Evolutionary conservation across 2,113 vertebrate genomes (phyloP).

Genomic region (Amazona vittata): DNA sequence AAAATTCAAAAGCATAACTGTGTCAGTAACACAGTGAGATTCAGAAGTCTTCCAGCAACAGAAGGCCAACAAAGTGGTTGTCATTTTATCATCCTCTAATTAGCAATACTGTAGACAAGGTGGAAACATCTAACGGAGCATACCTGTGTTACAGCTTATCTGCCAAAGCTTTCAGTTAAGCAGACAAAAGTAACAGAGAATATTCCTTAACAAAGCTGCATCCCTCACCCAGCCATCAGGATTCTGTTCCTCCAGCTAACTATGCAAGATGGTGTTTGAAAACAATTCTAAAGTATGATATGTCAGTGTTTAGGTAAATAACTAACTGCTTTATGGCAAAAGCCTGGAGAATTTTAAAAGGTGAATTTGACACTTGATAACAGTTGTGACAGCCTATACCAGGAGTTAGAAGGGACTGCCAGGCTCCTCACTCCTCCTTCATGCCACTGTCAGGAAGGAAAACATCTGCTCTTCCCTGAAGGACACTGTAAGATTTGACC

Average conservation of each 20-base stretch:
- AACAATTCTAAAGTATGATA: background rate
- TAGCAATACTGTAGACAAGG: fast-evolving
- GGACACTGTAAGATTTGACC: background rate
- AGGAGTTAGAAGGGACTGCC: background rate
- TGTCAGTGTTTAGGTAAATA: fast-evolving
- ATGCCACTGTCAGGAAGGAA: background rate
- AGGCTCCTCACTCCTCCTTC: background rate
- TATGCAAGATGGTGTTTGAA: fast-evolving
- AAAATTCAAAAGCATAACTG: background rate
- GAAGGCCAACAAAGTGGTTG: background rate
- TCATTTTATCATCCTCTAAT: background rate
- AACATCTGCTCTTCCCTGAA: background rate
- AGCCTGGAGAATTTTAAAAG: background rate
- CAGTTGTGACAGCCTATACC: background rate
- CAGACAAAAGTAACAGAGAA: fast-evolving
- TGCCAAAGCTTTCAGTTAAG: background rate
- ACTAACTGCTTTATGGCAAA: background rate
- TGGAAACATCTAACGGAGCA: background rate
- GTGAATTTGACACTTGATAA: fast-evolving
- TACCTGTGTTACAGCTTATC: background rate
- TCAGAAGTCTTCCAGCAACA: background rate
- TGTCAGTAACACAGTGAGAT: background rate
- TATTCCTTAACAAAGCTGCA: fast-evolving
- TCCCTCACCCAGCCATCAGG: background rate
- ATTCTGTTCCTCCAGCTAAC: background rate